Percentiles rank a stretch among this genome's conserved stretches.
These are phyloP conservation scores for Plagodis dolabraria DNA, from an alignment of 2,888 invertebrate species.

Conservation along the genomic window DNA sequence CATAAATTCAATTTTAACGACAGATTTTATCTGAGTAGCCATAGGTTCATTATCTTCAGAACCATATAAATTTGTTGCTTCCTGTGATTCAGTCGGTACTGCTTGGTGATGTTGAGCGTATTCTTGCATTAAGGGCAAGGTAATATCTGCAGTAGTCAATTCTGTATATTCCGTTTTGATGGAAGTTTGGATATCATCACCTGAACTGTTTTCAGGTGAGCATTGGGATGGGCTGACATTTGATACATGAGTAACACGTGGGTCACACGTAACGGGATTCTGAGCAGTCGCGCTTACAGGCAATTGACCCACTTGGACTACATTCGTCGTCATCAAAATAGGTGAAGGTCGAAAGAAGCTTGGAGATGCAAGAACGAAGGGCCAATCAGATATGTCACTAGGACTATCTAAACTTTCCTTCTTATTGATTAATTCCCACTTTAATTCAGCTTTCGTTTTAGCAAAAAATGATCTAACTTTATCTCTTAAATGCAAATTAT, in stretches of 20 bases:
- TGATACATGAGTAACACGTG: slow-evolving; percentile 76
- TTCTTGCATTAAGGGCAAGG: slow-evolving; percentile 65
- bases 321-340: slow-evolving; percentile 76
- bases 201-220: slow-evolving; percentile 66
- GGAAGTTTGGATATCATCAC: slow-evolving; percentile 63
- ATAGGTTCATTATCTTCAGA: slow-evolving; percentile 56
- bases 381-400: slow-evolving; percentile 36
- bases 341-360: slow-evolving; percentile 85
- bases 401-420: slow-evolving; percentile 38
- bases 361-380: slow-evolving; percentile 55
- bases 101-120: slow-evolving; percentile 61
- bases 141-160: slow-evolving; percentile 74
- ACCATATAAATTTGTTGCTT: slow-evolving; percentile 43
- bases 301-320: slow-evolving; percentile 84
- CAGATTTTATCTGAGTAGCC: slow-evolving; percentile 61
- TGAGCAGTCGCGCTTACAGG: slow-evolving; percentile 77
- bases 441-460: slow-evolving; percentile 59
- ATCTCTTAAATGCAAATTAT: slow-evolving; percentile 60
- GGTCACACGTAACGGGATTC: slow-evolving; percentile 77
- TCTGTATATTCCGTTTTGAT: slow-evolving; percentile 79
- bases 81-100: slow-evolving; percentile 49
- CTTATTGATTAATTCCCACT: slow-evolving; percentile 45
- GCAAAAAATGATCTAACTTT: slow-evolving; percentile 70
- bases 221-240: slow-evolving; percentile 76
- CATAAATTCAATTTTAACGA: slow-evolving; percentile 60